Base-by-base conservation (phyloP, 2,797 vertebrate genomes). In the Malacoraja senta region DNA sequence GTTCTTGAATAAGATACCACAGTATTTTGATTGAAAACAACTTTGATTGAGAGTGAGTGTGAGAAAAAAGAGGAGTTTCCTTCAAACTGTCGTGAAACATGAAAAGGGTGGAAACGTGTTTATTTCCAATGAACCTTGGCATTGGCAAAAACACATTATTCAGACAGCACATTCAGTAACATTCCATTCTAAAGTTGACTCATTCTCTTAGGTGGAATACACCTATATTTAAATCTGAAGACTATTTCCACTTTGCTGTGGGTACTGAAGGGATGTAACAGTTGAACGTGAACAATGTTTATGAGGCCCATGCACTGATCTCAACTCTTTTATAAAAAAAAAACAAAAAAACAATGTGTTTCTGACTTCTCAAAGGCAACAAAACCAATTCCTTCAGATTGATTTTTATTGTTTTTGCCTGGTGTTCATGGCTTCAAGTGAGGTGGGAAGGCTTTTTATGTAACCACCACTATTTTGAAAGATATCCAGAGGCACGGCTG, bases 121-220 rank as follows among this genome's bases (percentile, higher is more conserved):
- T 38, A 74, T 76, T 92, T 24, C 12, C 53, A 76, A 24, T 84
- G 53, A 74, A 74, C 71, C 26, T 92, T 38, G 9, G 38, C 24
- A 2, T 76, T 44, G 72, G 71, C 1, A n/a, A 92, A 58, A 92
- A 76, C 72, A 74, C 24, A 91, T 71, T 53, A 72, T 92, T 92
- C 71, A 53, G 90, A 29, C 38, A 76, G 7, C 53, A 13, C 90
- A 53, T 8, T 92, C 71, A 92, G 71, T 38, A 58, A 53, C 90
- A 92, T 92, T 92, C 68, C 90, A 74, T 58, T 92, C 44, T 44
- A 53, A 76, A 44, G 71, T 92, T 92, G 90, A 92, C 35, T 92
- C 90, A 76, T 15, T 10, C 38, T 74, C n/a, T 35, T 19, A 68
- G 65, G 63, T 68, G 19, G 61, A 68, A 68, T 88, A 68, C 63